Conservation (phyloP, 2,888 invertebrate species). For the Phengaris arion region DNA sequence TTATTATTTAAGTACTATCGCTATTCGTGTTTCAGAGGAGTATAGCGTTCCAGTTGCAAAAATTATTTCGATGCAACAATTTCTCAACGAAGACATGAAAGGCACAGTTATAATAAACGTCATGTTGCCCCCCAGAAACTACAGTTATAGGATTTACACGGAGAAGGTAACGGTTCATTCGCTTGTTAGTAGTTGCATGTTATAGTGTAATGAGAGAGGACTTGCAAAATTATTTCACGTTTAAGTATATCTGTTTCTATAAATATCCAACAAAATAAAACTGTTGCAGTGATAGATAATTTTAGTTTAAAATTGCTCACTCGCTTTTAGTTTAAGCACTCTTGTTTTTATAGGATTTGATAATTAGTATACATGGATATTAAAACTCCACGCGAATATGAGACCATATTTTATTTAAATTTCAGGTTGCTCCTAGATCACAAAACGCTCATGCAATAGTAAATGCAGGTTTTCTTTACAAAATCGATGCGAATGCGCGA, state of each 20-base stretch:
- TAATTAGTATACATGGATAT: no score
- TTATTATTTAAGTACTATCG: no score
- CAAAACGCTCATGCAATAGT: conserved; percentile 88
- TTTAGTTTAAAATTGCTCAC: no score
- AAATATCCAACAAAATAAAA: no score
- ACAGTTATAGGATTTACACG: conserved; percentile 73
- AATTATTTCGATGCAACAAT: conserved; percentile 56
- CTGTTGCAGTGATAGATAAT: no score
- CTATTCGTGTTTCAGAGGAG: conserved; percentile 27
- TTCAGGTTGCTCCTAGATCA: conserved; percentile 84
- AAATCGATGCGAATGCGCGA: conserved; percentile 60
- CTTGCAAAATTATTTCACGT: no score
- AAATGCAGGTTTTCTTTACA: conserved; percentile 85
- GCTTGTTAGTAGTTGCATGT: neutral
- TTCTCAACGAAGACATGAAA: conserved; percentile 59
- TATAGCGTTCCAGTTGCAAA: neutral
- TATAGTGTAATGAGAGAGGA: neutral
- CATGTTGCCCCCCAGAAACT: conserved; percentile 71
- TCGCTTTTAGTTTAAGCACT: no score
- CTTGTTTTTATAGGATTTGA: no score
- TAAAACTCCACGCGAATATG: no score
- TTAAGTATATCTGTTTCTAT: no score
- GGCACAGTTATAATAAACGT: conserved; percentile 76
- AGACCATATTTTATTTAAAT: neutral
- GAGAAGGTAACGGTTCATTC: conserved; percentile 77